phyloP scores from a whole-genome alignment of 2,888 invertebrate genomes.

The Lasius fuliginosus region DNA sequence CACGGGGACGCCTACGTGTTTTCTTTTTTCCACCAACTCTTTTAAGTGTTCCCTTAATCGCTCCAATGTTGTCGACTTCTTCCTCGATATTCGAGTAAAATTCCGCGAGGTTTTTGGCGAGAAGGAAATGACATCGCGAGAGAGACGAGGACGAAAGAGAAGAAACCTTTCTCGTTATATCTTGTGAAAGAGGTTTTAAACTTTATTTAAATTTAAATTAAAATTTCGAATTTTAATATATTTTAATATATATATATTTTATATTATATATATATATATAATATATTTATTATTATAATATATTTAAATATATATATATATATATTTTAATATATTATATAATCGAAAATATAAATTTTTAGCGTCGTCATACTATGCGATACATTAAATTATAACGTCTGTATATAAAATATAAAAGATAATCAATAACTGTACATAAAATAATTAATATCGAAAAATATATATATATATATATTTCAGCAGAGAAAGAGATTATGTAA shows the following conservation, averaged over 20 bases:
- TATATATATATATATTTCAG: background rate
- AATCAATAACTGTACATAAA: background rate
- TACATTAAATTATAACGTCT: background rate
- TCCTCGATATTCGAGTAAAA: background rate
- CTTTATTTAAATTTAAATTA: background rate
- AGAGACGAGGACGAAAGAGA: background rate
- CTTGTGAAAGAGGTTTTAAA: background rate
- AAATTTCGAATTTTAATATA: background rate
- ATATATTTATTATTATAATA: too few relatives aligned
- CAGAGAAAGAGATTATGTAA: constrained; percentile 2
- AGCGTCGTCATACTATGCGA: background rate
- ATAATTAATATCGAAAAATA: background rate
- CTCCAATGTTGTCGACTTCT: constrained; percentile 14
- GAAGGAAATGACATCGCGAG: background rate
- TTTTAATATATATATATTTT: too few relatives aligned
- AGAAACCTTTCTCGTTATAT: background rate
- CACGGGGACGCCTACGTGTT: constrained; percentile 48
- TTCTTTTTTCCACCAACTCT: constrained; percentile 22
- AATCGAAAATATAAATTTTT: background rate
- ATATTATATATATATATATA: too few relatives aligned
- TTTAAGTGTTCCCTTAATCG: constrained; percentile 19
- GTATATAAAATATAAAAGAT: background rate
- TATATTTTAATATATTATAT: background rate
- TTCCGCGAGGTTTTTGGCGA: background rate
- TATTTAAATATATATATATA: too few relatives aligned